Percentiles rank a stretch among this genome's conserved stretches.
These are phyloP conservation scores for Tapirus terrestris DNA, from an alignment of 2,113 vertebrate genomes.

Conservation along the genomic window DNA sequence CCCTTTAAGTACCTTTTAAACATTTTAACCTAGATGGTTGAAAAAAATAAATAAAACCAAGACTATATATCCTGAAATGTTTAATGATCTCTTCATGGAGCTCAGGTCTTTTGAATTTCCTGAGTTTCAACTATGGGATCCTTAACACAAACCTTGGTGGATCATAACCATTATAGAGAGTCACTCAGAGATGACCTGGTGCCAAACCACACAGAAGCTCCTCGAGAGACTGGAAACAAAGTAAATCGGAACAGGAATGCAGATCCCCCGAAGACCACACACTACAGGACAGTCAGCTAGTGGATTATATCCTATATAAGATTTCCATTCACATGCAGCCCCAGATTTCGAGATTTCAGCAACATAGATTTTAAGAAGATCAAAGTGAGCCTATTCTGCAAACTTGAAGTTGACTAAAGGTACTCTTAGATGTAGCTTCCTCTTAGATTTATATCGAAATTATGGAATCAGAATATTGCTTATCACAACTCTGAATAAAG, in stretches of 20 bases:
- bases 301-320: background rate
- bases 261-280: background rate
- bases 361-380: background rate
- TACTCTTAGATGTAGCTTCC: background rate
- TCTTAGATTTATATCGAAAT: background rate
- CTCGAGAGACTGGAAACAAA: background rate
- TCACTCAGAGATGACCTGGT: background rate
- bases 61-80: background rate
- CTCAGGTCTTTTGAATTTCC: background rate
- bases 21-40: background rate
- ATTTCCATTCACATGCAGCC: background rate
- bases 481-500: background rate
- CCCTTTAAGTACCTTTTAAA: background rate
- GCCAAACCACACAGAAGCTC: background rate
- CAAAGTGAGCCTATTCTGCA: background rate
- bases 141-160: background rate
- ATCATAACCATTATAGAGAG: background rate
- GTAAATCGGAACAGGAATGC: background rate
- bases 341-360: background rate
- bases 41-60: background rate
- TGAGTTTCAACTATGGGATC: background rate
- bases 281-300: background rate
- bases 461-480: background rate
- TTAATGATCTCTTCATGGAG: background rate
- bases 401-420: background rate